Evolutionary conservation across 2,113 vertebrate species (phyloP), one percentile per base, ranked within the genome.

Genomic region (Thalassoma bifasciatum): DNA sequence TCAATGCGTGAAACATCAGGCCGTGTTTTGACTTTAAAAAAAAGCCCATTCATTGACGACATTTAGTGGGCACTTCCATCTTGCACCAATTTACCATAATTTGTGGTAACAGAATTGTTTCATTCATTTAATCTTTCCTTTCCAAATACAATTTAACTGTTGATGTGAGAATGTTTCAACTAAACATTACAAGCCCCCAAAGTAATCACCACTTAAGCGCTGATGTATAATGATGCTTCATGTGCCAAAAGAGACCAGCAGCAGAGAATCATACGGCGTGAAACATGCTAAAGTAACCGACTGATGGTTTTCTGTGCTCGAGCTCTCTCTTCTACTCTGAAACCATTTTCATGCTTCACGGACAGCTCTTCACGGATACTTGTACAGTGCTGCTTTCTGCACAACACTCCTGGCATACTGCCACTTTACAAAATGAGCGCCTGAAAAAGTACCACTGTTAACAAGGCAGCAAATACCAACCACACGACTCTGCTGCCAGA

Each of bases 291-390:
- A 36, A 42, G 60, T 19, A 73, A 53, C 54, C 16, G 42, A 37
- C 75, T 54, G 44, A 49, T 68, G 51, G 53, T 16, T 44, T 62
- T 23, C 68, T 50, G 34, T 12, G 14, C 60, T 62, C 61, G 50
- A 81, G 51, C 57, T 54, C 46, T n/a, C n/a, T n/a, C n/a, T n/a
- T n/a, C n/a, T n/a, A 44, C 52, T 79, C 23, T 49, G 53, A 77
- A 79, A 40, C 4, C 19, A 38, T 63, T 71, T 79, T 61, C 36
- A 77, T 34, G 61, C 73, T 66, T 66, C 21, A 67, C 24, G 57
- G 64, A 46, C 22, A n/a, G 11, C n/a, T 72, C 30, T 71, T 26
- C 56, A 3, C 60, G 49, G 17, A 50, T 49, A 30, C 23, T 83
- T 46, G 47, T 24, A 4, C 1, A 60, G 17, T 37, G 24, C 11